These are phyloP conservation scores for Clinocottus analis DNA, from an alignment of 2,113 vertebrate species.

Conservation along the genomic window DNA sequence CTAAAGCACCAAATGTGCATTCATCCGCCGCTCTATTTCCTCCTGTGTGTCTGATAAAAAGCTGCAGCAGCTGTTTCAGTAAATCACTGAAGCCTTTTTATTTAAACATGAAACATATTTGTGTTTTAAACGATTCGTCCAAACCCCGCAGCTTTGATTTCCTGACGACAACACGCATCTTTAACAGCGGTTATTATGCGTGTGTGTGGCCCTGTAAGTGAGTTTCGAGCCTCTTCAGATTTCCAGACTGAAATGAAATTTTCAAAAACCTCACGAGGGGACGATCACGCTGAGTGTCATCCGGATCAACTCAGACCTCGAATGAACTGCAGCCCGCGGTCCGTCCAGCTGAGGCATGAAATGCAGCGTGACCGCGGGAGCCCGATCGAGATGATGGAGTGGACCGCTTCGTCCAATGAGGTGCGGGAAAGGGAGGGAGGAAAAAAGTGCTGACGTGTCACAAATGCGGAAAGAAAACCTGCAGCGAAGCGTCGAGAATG, in stretches of 20 bases:
- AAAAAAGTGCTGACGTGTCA: conserved; percentile 1
- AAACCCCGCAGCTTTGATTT: neutral
- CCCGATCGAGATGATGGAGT: conserved; percentile 24
- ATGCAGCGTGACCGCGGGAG: conserved; percentile 3
- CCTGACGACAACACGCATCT: neutral
- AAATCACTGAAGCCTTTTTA: neutral
- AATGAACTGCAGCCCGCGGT: neutral
- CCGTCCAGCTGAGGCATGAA: conserved; percentile 28
- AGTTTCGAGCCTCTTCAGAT: neutral
- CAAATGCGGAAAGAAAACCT: neutral
- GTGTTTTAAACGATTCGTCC: neutral
- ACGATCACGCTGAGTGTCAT: too few relatives aligned
- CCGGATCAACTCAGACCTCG: neutral
- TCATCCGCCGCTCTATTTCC: too few relatives aligned
- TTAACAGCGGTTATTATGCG: neutral
- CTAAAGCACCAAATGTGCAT: too few relatives aligned
- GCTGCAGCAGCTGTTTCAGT: neutral
- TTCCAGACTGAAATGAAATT: neutral
- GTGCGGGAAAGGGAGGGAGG: neutral
- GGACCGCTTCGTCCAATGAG: conserved; percentile 12
- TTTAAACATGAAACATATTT: neutral
- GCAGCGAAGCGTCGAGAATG: neutral
- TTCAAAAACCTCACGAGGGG: neutral
- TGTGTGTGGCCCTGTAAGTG: neutral
- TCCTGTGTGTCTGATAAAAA: neutral